Evolutionary conservation across 2,888 invertebrate genomes (phyloP), one percentile per base, ranked within the genome.

Genomic region (Monochamus alternatus): DNA sequence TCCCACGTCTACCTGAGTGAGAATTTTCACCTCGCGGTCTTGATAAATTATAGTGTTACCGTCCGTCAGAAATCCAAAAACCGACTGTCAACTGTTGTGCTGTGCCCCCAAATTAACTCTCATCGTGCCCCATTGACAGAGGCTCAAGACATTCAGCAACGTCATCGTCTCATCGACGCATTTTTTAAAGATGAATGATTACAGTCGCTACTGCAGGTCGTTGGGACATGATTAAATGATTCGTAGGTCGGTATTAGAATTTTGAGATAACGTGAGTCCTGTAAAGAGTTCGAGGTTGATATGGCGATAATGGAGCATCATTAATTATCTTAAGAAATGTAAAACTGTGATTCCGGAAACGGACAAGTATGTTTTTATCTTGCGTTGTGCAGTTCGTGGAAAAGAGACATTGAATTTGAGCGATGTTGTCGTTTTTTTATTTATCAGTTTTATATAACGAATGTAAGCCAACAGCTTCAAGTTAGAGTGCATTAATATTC

Each of bases 41-140:
- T 81, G 79, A 83, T 83, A 82, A 83, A 83, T 83, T 82, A 83
- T 79, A 82, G 81, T 73, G 80, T 80, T 80, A 78, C 78, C 80
- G 77, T 77, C 80, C 82, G 81, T 81, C 82, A 81, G 82, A 83
- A 81, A 78, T 75, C 78, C 81, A 80, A 83, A 83, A 81, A 81
- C 83, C 81, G 78, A 83, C 79, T 82, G 82, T 83, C 82, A 82
- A 83, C 81, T 81, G 81, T 81, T 80, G 72, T 60, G 62, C 77
- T 63, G 74, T 71, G 77, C 78, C 74, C 74, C 79, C 78, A 81
- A 81, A 81, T 80, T 78, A 81, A 80, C 78, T 81, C 78, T 81
- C 80, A 79, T 80, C 80, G 76, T 78, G 80, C 76, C 63, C 80
- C 78, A 79, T 78, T 80, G 80, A 80, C 60, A 78, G 74, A 73